Evolutionary conservation across 2,888 invertebrate species (phyloP).

Genomic region (Antheraea assamensis): DNA sequence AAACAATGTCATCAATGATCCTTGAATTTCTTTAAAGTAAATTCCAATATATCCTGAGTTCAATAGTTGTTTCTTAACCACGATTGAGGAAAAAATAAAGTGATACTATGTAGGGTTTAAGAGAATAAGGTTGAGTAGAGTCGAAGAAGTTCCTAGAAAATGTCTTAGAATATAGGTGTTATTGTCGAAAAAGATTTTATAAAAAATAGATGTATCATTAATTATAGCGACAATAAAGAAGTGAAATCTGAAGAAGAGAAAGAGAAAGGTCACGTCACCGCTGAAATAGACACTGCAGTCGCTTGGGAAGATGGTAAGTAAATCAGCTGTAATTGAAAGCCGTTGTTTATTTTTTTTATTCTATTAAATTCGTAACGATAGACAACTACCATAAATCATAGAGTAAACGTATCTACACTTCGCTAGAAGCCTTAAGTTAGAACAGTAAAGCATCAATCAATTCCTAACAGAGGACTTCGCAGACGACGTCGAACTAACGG

Average conservation of each 20-base stretch:
- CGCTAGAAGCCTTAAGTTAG: not conserved
- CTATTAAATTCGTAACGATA: not conserved
- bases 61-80: too few species aligned
- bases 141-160: too few species aligned
- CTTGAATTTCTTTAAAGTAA: too few species aligned
- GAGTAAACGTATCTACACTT: not conserved
- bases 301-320: constrained; percentile 77
- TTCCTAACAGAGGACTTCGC: constrained; percentile 82
- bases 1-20: too few species aligned
- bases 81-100: too few species aligned
- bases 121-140: too few species aligned
- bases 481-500: constrained; percentile 85
- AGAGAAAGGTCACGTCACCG: constrained; percentile 43
- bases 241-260: constrained; percentile 57
- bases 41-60: too few species aligned
- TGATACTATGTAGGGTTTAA: too few species aligned
- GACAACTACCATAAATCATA: not conserved
- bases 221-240: constrained; percentile 69
- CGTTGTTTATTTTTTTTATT: not conserved
- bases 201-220: too few species aligned
- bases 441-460: constrained; percentile 9
- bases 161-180: too few species aligned
- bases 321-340: constrained; percentile 12
- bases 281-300: constrained; percentile 58
- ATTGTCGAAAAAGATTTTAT: too few species aligned